Conservation (phyloP, 2,888 invertebrate genomes). For the Hydroisotoma schaefferi region DNA sequence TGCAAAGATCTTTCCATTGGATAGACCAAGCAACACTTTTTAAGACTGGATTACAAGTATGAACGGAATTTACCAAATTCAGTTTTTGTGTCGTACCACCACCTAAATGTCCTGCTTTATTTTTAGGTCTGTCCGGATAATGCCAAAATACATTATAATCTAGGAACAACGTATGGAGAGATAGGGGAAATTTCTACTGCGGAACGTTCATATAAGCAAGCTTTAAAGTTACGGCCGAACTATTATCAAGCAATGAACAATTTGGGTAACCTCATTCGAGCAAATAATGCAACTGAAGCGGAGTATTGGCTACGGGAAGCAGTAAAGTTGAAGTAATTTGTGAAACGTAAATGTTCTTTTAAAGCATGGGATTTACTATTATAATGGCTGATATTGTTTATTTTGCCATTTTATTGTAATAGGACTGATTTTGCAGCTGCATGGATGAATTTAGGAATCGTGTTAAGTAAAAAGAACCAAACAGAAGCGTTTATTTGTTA, state of each 20-base stretch:
- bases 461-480: slow-evolving; percentile 70
- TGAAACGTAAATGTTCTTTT: neutral
- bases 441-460: slow-evolving; percentile 98
- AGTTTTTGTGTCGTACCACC: neutral
- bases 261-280: slow-evolving; percentile 78
- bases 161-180: slow-evolving; percentile 82
- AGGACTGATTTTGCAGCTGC: slow-evolving; percentile 88
- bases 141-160: slow-evolving; percentile 88
- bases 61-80: neutral
- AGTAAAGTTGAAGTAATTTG: slow-evolving; percentile 64
- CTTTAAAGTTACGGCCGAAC: slow-evolving; percentile 71
- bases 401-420: slow-evolving; percentile 41
- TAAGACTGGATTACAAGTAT: slow-evolving; percentile 58
- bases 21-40: slow-evolving; percentile 73
- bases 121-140: slow-evolving; percentile 79
- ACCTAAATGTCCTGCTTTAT: neutral
- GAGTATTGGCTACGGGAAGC: slow-evolving; percentile 69
- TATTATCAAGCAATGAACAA: slow-evolving; percentile 95
- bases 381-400: neutral
- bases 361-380: neutral
- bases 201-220: slow-evolving; percentile 70
- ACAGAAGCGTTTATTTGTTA: slow-evolving; percentile 75
- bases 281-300: slow-evolving; percentile 67
- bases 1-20: slow-evolving; percentile 74
- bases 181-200: slow-evolving; percentile 66